phyloP scores from a whole-genome alignment of 2,888 invertebrate genomes.

The Cryptocheilus praepositus region DNA sequence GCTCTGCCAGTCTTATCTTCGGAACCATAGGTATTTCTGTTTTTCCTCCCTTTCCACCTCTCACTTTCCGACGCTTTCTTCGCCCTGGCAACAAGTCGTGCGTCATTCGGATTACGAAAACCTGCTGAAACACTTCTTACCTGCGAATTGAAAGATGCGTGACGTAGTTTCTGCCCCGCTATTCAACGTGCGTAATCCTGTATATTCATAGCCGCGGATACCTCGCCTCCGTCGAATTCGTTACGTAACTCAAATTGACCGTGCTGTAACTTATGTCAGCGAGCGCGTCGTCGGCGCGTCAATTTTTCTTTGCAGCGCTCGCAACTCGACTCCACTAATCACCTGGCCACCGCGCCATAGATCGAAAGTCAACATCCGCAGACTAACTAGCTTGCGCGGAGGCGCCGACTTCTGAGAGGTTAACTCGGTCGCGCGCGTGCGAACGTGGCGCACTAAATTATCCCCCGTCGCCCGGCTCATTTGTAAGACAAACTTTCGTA shows the following conservation, averaged over 20 bases:
- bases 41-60: constrained; percentile 33
- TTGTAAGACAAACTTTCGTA: constrained; percentile 70
- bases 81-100: constrained; percentile 50
- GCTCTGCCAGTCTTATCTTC: constrained; percentile 45
- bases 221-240: too few relatives aligned
- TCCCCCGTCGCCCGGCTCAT: constrained; percentile 72
- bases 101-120: constrained; percentile 62
- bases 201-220: too few relatives aligned
- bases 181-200: too few relatives aligned
- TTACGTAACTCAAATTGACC: too few relatives aligned
- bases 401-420: constrained; percentile 63
- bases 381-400: constrained; percentile 54
- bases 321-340: too few relatives aligned
- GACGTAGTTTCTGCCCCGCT: too few relatives aligned
- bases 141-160: too few relatives aligned
- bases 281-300: too few relatives aligned
- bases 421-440: constrained; percentile 45
- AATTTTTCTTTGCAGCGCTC: too few relatives aligned
- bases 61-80: constrained; percentile 17
- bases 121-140: constrained; percentile 23
- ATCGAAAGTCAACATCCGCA: constrained; percentile 39
- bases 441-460: constrained; percentile 67
- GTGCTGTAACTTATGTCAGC: too few relatives aligned
- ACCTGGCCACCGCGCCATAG: too few relatives aligned
- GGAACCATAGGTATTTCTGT: constrained; percentile 62